Evolutionary conservation across 2,888 invertebrate genomes (phyloP), one percentile per base, ranked within the genome.

Genomic region (Xylophagus ater): DNA sequence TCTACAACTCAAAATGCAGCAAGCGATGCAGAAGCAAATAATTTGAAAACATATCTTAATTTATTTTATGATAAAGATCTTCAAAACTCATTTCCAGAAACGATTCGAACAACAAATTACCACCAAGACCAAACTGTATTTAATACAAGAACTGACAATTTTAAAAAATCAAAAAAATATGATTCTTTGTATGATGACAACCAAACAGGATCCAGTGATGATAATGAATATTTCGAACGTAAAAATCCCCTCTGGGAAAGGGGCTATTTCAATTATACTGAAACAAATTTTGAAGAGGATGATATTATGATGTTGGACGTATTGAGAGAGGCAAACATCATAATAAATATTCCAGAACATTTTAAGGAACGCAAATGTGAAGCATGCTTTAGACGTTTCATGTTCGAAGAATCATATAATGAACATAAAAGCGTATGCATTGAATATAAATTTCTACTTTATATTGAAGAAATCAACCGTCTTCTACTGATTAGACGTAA

Each of bases 281-380:
- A 64, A 34, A 63, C 57, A 12, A 62, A 58, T 28, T 64, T 64
- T 32, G 57, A 61, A 34, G 63, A 64, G 30, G 63, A 63, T 38
- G 64, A 64, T 47, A 56, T 62, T 14, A 60, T 61, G 55, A 57
- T 58, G 26, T 47, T 58, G 41, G 59, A 57, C 3, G 55, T 57
- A 34, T 37, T 62, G 1, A 54, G 56, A 5, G 57, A 58, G 34
- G 50, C 54, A n/a, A 49, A 50, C 15, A 57, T 64, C n/a, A 59
- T 56, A 25, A 57, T 64, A 1, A 60, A 57, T 24, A 59, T 61
- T 42, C 62, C 63, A 0, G 57, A 60, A 20, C 57, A 56, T 13
- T 59, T 60, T 47, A 62, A 60, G 44, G 64, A 64, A 30, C 58
- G 61, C 14, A 64, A 64, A 41, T 64, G 64, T 37, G 52, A 57